Evolutionary conservation across 2,888 invertebrate species (phyloP), one percentile per base, ranked within the genome.

Genomic region (Mellilla xanthometata): DNA sequence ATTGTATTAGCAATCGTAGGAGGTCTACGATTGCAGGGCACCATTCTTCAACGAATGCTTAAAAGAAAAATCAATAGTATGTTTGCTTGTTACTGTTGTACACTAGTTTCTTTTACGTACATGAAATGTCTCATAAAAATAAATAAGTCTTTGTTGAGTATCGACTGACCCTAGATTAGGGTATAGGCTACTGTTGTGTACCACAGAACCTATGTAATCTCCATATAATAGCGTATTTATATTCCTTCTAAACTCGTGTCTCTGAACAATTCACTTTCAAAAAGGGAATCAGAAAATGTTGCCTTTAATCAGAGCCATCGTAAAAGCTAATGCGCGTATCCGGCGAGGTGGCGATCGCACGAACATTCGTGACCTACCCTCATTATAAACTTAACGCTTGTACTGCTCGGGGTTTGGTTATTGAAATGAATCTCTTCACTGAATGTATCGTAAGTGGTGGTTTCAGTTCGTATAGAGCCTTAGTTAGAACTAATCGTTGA

Each of bases 281-380:
- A 45, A 36, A 41, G 36, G 49, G 54, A 47, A 56, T 49, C 46
- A 44, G 44, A 51, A 54, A 56, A 51, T 49, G 46, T 39, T 27
- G 48, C 47, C 47, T 54, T 53, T 56, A 54, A 56, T 56, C 53
- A 49, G 49, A 19, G 12, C 48, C 41, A 55, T 55, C 56, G 56
- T 56, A 54, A 56, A 56, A 56, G 52, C 49, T 56, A 54, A 56
- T 56, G 56, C 45, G 56, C 39, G 26, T 41, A 45, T 50, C 45
- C 52, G 46, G 45, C 33, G 39, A 40, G 48, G 46, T 41, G 28
- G 44, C 51, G 36, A 23, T 29, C 39, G 24, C 56, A 56, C 56
- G 56, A 56, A 56, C 28, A 23, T 56, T 54, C 56, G 54, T 56
- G 56, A 48, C 45, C 32, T 23, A 23, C 35, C 19, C 12, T 42